phyloP scores from a whole-genome alignment of 2,113 vertebrate genomes.

The Laterallus jamaicensis region DNA sequence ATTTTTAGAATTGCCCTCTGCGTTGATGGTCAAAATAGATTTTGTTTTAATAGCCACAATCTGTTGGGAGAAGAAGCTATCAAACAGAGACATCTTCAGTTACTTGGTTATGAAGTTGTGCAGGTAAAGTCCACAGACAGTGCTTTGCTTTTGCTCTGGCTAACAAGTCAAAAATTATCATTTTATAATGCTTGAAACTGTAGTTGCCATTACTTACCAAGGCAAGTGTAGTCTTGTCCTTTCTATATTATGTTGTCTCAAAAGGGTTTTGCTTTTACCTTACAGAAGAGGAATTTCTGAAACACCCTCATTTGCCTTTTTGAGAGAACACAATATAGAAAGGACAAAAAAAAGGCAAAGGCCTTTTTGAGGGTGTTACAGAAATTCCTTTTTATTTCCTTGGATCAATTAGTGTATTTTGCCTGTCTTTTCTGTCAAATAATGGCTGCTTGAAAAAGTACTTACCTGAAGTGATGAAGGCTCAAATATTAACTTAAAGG shows the following conservation, averaged over 20 bases:
- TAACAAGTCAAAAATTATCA: background rate
- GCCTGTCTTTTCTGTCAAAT: background rate
- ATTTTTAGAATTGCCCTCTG: constrained; percentile 80
- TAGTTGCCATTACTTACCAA: background rate
- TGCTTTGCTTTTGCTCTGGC: background rate
- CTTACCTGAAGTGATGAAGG: background rate
- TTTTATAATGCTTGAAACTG: background rate
- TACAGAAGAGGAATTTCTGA: no score
- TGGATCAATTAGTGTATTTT: background rate
- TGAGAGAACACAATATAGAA: no score
- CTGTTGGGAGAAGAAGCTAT: constrained; percentile 88
- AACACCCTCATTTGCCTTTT: no score
- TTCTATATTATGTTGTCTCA: background rate
- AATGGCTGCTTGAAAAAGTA: background rate
- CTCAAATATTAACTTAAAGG: background rate
- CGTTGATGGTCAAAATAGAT: constrained; percentile 86
- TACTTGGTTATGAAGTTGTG: constrained; percentile 90
- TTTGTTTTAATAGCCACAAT: constrained; percentile 77
- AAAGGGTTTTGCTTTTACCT: no score
- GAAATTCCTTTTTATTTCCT: background rate
- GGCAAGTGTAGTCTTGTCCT: background rate
- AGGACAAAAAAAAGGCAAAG: no score
- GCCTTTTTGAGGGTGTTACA: background rate
- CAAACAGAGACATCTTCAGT: constrained; percentile 88
- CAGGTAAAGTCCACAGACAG: constrained; percentile 76